Evolutionary conservation across 2,888 invertebrate genomes (phyloP).

Genomic region (Melitaea athalia): DNA sequence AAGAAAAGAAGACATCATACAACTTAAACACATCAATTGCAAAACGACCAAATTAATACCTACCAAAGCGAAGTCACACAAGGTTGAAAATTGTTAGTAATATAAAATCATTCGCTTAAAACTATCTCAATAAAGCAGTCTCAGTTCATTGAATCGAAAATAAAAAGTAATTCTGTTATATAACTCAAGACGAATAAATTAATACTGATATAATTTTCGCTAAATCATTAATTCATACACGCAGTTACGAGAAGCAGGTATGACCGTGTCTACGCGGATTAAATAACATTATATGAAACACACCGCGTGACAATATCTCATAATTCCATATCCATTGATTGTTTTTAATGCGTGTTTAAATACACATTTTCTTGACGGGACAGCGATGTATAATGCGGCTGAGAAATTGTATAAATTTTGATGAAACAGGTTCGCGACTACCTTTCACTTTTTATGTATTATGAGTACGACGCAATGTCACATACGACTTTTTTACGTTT

Average conservation of each 20-base stretch:
- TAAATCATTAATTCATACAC: conserved; percentile 10
- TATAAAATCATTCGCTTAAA: no score
- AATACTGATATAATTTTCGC: conserved; percentile 8
- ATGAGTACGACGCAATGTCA: conserved; percentile 19
- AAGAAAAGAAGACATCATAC: no score
- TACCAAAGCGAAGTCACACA: no score
- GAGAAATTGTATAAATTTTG: conserved; percentile 1
- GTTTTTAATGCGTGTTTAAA: not conserved
- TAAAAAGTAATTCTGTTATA: not conserved
- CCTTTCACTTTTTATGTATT: conserved; percentile 30
- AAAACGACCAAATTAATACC: no score
- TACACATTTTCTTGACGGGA: not conserved
- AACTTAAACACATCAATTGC: no score
- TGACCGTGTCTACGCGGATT: conserved; percentile 2
- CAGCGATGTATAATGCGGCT: conserved; percentile 15
- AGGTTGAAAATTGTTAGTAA: no score
- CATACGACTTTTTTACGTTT: conserved; percentile 10
- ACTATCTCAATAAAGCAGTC: not conserved
- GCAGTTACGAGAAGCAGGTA: not conserved
- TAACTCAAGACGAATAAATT: conserved; percentile 9
- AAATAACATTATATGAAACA: not conserved
- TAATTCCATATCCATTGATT: conserved; percentile 15
- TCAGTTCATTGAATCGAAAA: not conserved
- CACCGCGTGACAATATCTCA: conserved; percentile 3
- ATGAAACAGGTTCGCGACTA: conserved; percentile 15